Percentiles rank a stretch among this genome's conserved stretches.
phyloP scores from a whole-genome alignment of 2,797 vertebrate species.

The Microchirus variegatus region DNA sequence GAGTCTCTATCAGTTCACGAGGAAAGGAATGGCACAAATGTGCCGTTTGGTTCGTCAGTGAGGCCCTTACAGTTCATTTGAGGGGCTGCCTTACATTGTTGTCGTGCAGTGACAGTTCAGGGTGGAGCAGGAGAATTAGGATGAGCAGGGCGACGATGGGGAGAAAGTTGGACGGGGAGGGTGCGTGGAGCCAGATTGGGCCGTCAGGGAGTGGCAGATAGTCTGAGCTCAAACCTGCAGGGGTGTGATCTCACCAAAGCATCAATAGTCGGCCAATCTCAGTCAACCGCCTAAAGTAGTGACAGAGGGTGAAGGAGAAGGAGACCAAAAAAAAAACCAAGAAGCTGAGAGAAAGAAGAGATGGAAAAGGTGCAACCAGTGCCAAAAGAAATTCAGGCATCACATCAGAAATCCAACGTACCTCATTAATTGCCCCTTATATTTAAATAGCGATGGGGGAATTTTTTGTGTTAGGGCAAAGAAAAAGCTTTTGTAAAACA shows the following conservation, averaged over 20 bases:
- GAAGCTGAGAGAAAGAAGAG: conserved; percentile 11
- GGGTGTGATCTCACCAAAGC: conserved; percentile 72
- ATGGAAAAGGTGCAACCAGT: conserved; percentile 7
- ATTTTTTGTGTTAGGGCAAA: neutral
- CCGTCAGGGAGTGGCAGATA: conserved; percentile 65
- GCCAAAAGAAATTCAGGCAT: conserved; percentile 18
- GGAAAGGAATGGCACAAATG: conserved; percentile 66
- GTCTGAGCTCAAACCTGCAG: conserved; percentile 62
- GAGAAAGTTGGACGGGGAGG: conserved; percentile 25
- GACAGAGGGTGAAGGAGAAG: conserved; percentile 39
- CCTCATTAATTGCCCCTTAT: neutral
- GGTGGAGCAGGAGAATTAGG: conserved; percentile 14
- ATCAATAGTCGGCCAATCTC: conserved; percentile 42
- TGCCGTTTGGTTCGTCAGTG: conserved; percentile 55
- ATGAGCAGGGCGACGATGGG: conserved; percentile 1
- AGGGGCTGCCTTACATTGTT: conserved; percentile 39
- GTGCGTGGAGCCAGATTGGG: conserved; percentile 58
- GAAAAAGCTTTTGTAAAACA: neutral
- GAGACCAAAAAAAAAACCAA: conserved; percentile 27
- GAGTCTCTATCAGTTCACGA: conserved; percentile 60
- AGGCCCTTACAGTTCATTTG: conserved; percentile 39
- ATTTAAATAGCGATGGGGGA: neutral
- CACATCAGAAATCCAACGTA: neutral
- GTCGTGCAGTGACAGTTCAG: conserved; percentile 31
- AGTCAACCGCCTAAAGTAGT: conserved; percentile 17